Percentiles rank a stretch among this genome's conserved stretches.
Conservation (phyloP, 2,888 invertebrate species). For the Zhengitettix transpicula region DNA sequence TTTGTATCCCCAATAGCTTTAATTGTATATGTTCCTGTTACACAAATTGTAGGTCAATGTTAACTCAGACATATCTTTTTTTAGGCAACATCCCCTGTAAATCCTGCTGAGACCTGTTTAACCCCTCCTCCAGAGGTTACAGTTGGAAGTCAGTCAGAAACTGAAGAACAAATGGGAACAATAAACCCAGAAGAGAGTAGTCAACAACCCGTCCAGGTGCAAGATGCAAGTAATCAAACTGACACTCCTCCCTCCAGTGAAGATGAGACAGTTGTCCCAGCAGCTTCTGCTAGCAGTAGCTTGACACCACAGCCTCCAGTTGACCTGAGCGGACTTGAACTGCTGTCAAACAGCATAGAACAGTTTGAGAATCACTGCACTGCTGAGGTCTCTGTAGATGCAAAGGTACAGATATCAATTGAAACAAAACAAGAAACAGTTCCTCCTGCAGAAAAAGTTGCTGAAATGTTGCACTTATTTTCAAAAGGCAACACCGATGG, state of each 20-base stretch:
- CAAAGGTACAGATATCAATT: not conserved
- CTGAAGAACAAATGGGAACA: slow-evolving; percentile 1
- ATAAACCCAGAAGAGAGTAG: not conserved
- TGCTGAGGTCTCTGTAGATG: not conserved
- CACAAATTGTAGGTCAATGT: too few species aligned
- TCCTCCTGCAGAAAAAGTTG: slow-evolving; percentile 8
- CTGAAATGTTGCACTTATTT: slow-evolving; percentile 10
- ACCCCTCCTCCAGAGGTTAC: slow-evolving; percentile 44
- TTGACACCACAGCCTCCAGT: slow-evolving; percentile 19
- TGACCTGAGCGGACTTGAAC: slow-evolving; percentile 64
- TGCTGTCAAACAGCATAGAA: slow-evolving; percentile 71
- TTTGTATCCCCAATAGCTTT: too few species aligned
- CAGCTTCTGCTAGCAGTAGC: not conserved
- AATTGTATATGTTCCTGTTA: too few species aligned
- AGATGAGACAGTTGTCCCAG: slow-evolving; percentile 29
- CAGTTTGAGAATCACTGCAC: slow-evolving; percentile 38
- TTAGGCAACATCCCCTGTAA: slow-evolving; percentile 29
- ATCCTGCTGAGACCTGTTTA: slow-evolving; percentile 32
- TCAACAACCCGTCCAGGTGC: slow-evolving; percentile 28
- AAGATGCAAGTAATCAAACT: slow-evolving; percentile 70
- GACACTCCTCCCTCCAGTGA: slow-evolving; percentile 55
- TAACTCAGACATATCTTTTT: not conserved
- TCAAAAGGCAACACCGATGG: not conserved
- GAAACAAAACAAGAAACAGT: not conserved
- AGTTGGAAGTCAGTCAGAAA: slow-evolving; percentile 18